A percentile compares a stretch with the other conserved stretches of the same genome.
phyloP scores from a whole-genome alignment of 2,797 vertebrate species.

The Hipposideros larvatus region DNA sequence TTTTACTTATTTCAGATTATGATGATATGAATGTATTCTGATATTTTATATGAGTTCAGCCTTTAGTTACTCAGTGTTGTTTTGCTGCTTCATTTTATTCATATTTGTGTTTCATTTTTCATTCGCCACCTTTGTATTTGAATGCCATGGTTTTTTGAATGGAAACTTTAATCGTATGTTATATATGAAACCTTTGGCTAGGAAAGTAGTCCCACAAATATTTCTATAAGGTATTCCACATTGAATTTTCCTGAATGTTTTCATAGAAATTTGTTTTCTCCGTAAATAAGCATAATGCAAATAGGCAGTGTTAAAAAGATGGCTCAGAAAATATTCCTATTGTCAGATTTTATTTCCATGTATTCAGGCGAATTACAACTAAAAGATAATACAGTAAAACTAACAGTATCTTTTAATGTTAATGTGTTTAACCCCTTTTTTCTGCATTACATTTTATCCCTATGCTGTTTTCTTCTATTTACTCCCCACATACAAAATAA shows the following conservation, averaged over 20 bases:
- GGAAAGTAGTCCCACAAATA: constrained; percentile 80
- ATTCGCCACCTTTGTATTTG: constrained; percentile 54
- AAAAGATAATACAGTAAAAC: constrained; percentile 56
- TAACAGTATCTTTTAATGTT: constrained; percentile 22
- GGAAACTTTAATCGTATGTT: constrained; percentile 84
- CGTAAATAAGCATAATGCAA: constrained; percentile 33
- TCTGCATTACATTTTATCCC: constrained; percentile 20
- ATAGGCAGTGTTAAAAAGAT: constrained; percentile 62
- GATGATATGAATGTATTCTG: constrained; percentile 53
- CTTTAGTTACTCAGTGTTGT: constrained; percentile 55
- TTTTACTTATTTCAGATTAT: constrained; percentile 60
- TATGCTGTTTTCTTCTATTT: constrained; percentile 56
- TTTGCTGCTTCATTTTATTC: constrained; percentile 69
- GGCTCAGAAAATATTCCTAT: background rate
- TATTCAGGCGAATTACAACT: constrained; percentile 29
- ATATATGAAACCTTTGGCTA: constrained; percentile 78
- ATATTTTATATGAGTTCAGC: constrained; percentile 33
- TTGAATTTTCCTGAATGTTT: constrained; percentile 68
- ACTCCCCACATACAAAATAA: constrained; percentile 56
- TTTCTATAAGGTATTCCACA: constrained; percentile 69
- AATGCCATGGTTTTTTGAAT: constrained; percentile 81
- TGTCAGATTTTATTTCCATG: constrained; percentile 48
- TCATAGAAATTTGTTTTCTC: constrained; percentile 66
- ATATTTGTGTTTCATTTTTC: constrained; percentile 69
- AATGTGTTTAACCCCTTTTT: constrained; percentile 28